phyloP scores from a whole-genome alignment of 2,797 vertebrate species.

The Huso huso region DNA sequence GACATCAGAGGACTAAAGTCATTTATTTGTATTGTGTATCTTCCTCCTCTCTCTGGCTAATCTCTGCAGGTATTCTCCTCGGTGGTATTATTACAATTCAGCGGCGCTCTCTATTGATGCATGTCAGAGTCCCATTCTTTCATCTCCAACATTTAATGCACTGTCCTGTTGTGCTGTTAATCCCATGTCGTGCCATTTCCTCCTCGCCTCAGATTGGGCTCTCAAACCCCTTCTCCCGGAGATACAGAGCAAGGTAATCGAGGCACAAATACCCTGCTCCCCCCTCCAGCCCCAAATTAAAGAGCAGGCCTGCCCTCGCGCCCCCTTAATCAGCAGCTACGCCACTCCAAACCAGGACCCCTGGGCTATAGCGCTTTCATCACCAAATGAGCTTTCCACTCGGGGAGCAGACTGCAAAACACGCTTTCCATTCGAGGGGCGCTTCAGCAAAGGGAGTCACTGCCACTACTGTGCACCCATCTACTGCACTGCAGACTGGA shows the following conservation, averaged over 20 bases:
- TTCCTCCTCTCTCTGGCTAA: conserved; percentile 46
- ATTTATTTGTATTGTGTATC: conserved; percentile 53
- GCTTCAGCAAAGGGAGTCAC: conserved; percentile 47
- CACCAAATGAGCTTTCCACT: conserved; percentile 60
- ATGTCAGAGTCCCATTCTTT: conserved; percentile 81
- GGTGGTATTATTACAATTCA: conserved; percentile 70
- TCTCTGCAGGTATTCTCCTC: conserved; percentile 78
- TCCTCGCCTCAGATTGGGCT: conserved; percentile 93
- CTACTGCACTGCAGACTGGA: conserved; percentile 25
- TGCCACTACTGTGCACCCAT: conserved; percentile 34
- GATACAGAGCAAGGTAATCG: conserved; percentile 97
- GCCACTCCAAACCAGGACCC: conserved; percentile 63
- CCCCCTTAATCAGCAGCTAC: conserved; percentile 72
- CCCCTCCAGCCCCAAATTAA: conserved; percentile 72
- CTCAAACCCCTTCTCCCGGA: conserved; percentile 91
- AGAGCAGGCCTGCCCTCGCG: conserved; percentile 67
- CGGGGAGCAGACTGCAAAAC: conserved; percentile 3
- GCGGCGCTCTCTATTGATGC: conserved; percentile 76
- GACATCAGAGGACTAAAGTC: conserved; percentile 49
- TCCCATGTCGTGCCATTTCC: conserved; percentile 97
- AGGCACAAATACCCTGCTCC: conserved; percentile 84
- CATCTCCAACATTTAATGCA: conserved; percentile 98
- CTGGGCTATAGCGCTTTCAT: conserved; percentile 68
- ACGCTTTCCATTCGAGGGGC: neutral
- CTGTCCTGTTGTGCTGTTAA: conserved; percentile 88